Evolutionary conservation across 2,797 vertebrate species (phyloP).

Genomic region (Neoniphon sammara): DNA sequence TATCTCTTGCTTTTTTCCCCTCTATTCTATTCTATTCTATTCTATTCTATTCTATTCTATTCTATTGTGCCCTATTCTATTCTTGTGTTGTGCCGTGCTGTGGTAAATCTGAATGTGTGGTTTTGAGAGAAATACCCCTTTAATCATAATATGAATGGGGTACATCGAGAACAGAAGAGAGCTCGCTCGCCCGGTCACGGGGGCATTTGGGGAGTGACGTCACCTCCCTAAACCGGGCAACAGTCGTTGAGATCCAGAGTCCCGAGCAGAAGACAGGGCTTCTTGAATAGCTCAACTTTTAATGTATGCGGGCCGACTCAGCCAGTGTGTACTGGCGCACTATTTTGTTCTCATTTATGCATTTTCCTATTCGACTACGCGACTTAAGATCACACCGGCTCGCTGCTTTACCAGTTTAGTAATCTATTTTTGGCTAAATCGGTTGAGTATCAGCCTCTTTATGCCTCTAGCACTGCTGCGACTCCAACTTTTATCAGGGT

Average conservation of each 20-base stretch:
- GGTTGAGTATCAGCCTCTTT: conserved; percentile 40
- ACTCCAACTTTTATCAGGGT: conserved; percentile 55
- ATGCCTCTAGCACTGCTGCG: conserved; percentile 34
- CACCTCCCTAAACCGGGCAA: conserved; percentile 72
- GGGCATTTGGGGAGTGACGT: conserved; percentile 73
- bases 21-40: not conserved
- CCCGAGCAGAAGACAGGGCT: conserved; percentile 43
- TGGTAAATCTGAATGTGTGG: not conserved
- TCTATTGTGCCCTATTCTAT: not conserved
- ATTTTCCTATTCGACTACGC: conserved; percentile 32
- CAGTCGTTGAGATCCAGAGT: conserved; percentile 51
- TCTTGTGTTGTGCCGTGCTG: not conserved
- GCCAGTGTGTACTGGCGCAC: conserved; percentile 35
- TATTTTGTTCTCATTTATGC: conserved; percentile 40
- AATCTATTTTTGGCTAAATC: conserved; percentile 34
- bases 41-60: not conserved
- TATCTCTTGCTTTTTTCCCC: not conserved
- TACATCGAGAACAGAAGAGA: conserved; percentile 52
- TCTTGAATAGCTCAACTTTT: conserved; percentile 70
- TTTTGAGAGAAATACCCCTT: conserved; percentile 52
- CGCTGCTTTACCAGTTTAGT: conserved; percentile 43
- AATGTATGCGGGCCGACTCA: conserved; percentile 61
- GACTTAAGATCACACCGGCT: conserved; percentile 8
- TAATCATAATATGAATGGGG: conserved; percentile 59
- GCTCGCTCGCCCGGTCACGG: conserved; percentile 65